Evolutionary conservation across 2,113 vertebrate genomes (phyloP), one percentile per base, ranked within the genome.

Genomic region (Butorides virescens): DNA sequence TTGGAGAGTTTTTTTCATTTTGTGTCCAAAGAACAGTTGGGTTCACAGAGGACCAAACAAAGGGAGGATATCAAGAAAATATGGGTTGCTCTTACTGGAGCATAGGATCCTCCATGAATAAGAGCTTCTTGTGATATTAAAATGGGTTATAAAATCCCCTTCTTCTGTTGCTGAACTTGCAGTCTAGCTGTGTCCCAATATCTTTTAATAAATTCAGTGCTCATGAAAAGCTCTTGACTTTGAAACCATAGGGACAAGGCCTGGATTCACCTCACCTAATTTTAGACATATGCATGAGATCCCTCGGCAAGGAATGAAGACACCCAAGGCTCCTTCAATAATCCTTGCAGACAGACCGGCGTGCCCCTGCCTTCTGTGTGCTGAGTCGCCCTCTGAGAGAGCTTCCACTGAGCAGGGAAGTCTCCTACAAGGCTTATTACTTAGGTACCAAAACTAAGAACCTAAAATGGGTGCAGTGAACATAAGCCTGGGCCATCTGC

Each of bases 11-110:
- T 92, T 87, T 65, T 50, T 53, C 46, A 25, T 88, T 97, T 93
- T 46, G 11, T 90, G 36, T 87, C 89, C 92, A 91, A 91, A 88
- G 50, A 95, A 89, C 66, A 82, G 92, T 32, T 89, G 77, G 62
- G 70, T 85, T 93, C 89, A 90, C 17, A 82, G 36, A 92, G 15
- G 32, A 66, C 26, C 32, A 47, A 95, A 97, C 89, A 93, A 96
- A 95, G 53, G 70, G 58, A 93, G 77, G 88, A 82, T 79, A 96
- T 87, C 70, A 95, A 95, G 91, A 94, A 82, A 94, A 94, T 50
- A 90, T 86, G 91, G 49, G 32, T 63, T 93, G 23, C 21, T 92
- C 5, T 94, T 79, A 34, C 37, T 92, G 77, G 29, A 88, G 29
- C 29, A 52, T 27, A 56, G 21, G 29, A 75, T 75, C n/a, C 52